Evolutionary conservation across 1,140 invertebrate genomes (phyloP).

Genomic region (Drosophila orena): DNA sequence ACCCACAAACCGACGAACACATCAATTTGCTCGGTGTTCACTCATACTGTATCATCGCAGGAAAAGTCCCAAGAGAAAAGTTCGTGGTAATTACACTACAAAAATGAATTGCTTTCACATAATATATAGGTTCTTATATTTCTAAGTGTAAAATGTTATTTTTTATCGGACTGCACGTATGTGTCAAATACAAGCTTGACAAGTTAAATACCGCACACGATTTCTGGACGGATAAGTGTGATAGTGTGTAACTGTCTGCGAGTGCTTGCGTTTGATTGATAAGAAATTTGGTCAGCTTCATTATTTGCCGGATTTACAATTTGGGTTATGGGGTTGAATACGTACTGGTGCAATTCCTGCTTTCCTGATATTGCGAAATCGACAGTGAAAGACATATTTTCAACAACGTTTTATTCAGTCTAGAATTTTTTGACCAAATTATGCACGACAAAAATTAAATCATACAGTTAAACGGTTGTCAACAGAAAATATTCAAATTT

Average conservation of each 20-base stretch:
- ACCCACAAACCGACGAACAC: conserved; percentile 30
- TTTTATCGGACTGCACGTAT: conserved; percentile 73
- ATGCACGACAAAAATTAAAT: not conserved
- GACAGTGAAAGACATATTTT: not conserved
- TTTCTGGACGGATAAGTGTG: conserved; percentile 9
- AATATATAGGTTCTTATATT: conserved; percentile 2
- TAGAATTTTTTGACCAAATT: not conserved
- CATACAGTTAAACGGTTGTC: conserved; percentile 4
- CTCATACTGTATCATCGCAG: conserved; percentile 2
- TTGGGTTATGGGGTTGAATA: conserved; percentile 34
- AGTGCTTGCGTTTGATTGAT: conserved; percentile 69
- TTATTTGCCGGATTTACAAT: conserved; percentile 13
- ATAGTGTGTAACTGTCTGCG: conserved; percentile 15
- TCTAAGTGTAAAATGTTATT: conserved; percentile 21
- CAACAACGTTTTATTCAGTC: not conserved
- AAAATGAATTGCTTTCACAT: not conserved
- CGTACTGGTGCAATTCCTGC: conserved; percentile 49
- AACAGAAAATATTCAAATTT: not conserved
- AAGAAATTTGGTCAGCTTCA: conserved; percentile 53
- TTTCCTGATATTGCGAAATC: not conserved
- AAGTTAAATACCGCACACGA: conserved; percentile 55
- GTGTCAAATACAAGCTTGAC: conserved; percentile 61
- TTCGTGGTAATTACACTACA: conserved; percentile 13
- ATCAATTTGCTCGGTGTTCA: conserved; percentile 24
- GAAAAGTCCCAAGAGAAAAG: not conserved